Evolutionary conservation across 2,888 invertebrate genomes (phyloP), one percentile per base, ranked within the genome.

Genomic region (Metellina segmentata): DNA sequence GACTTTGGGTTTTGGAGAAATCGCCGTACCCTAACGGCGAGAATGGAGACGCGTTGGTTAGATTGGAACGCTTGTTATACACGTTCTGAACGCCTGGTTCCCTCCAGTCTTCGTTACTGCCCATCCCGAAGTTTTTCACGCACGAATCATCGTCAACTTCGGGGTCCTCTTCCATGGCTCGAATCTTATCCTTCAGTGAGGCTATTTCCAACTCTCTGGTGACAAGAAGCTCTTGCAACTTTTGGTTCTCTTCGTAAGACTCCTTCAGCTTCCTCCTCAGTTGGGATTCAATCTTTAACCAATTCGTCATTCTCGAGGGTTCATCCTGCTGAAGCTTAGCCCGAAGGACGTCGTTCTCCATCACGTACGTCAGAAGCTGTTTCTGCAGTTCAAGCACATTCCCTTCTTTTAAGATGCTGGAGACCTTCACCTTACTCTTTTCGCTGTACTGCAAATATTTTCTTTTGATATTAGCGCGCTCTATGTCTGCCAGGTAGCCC

Each of bases 321-420:
- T 90, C 87, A 49, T 82, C 81, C 70, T 93, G 90, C 11, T 92
- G 85, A 48, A 93, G 83, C 72, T 93, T 93, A 7, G 91, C 91
- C 8, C 89, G 75, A 19, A 93, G 70, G 53, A 94, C 93, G 93
- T 94, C 94, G 20, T 94, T 93, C 81, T 94, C 94, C 93, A 94
- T 94, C 19, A 94, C 93, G 34, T 94, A 94, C 2, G 93, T 92
- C 20, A 94, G 91, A 4, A 94, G 93, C 88, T 94, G 94, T 16
- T 93, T 88, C 81, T 94, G 94, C 7, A 94, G 92, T 81, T 93
- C 93, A 34, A 94, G 74, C 6, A 94, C 93, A 70, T 94, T 93
- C n/a, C 79, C 93, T 81, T 94, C 94, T 88, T 93, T 90, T 8
- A 94, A 86, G 13, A 94, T 93, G 1, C 49, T 74, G 6, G 92